These are phyloP conservation scores for Bombus superbus DNA, from an alignment of 1,140 invertebrate species.

Conservation along the genomic window DNA sequence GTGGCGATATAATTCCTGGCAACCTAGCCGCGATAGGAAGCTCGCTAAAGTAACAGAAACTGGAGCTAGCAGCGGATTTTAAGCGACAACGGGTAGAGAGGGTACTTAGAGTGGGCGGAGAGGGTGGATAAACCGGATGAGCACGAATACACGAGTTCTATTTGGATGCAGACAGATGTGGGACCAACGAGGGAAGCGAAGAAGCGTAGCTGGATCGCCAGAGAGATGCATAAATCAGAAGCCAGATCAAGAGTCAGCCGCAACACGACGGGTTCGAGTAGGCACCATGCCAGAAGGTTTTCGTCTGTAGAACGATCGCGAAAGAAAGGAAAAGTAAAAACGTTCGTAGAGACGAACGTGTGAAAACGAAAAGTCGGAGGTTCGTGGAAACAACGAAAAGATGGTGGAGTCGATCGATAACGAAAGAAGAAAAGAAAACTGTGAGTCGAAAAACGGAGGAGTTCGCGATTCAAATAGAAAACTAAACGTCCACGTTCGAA, in stretches of 20 bases:
- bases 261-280: constrained; percentile 12
- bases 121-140: neutral
- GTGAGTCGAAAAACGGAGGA: neutral
- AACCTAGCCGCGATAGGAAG: constrained; percentile 3
- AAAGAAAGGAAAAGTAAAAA: neutral
- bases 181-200: neutral
- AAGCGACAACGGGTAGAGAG: neutral
- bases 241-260: constrained; percentile 51
- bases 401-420: too few relatives aligned
- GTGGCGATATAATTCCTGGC: neutral
- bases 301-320: neutral
- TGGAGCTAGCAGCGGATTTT: neutral
- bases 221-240: constrained; percentile 37
- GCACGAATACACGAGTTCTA: neutral
- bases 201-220: constrained; percentile 24
- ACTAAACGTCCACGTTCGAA: too few relatives aligned
- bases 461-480: neutral
- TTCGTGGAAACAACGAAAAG: neutral
- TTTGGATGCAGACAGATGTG: neutral
- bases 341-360: neutral
- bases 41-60: constrained; percentile 28
- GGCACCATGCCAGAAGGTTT: constrained; percentile 34
- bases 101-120: too few relatives aligned
- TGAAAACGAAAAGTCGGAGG: neutral
- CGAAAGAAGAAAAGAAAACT: neutral